Evolutionary conservation across 2,888 invertebrate species (phyloP).

Genomic region (Geophilus truncorum): DNA sequence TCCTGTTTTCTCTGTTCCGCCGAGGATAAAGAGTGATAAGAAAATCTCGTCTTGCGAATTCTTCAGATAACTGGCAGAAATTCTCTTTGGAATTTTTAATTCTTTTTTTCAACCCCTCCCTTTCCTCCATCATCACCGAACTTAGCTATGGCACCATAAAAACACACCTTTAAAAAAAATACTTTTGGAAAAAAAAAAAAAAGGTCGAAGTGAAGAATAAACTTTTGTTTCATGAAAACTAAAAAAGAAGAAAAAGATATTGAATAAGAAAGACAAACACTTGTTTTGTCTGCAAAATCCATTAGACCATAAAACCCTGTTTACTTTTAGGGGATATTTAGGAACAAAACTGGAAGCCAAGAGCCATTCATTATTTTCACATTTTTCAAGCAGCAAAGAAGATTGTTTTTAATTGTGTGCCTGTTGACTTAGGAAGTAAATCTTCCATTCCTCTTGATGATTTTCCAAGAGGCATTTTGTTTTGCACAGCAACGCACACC

Average conservation of each 20-base stretch:
- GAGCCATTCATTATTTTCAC: constrained; percentile 1
- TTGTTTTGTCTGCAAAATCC: not conserved
- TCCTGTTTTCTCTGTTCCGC: not conserved
- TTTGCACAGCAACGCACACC: not conserved
- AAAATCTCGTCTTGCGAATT: not conserved
- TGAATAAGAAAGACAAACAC: not conserved
- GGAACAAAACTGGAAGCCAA: not conserved
- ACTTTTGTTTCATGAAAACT: not conserved
- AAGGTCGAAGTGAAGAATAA: not conserved
- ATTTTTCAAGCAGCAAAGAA: not conserved
- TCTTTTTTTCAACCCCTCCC: no score
- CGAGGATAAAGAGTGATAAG: not conserved
- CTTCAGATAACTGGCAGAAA: constrained; percentile 1
- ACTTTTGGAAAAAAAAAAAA: not conserved
- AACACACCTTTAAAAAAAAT: not conserved
- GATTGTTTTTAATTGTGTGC: constrained; percentile 17
- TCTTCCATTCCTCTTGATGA: constrained; percentile 6
- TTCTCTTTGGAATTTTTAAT: constrained; percentile 18
- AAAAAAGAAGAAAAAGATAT: no score
- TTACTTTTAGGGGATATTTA: not conserved
- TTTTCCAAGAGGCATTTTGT: constrained; percentile 17
- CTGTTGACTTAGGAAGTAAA: not conserved
- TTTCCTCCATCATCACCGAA: not conserved
- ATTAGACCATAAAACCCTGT: constrained; percentile 8
- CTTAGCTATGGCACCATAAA: not conserved